Evolutionary conservation across 1,140 invertebrate genomes (phyloP).

Genomic region (Drosophila biarmipes): DNA sequence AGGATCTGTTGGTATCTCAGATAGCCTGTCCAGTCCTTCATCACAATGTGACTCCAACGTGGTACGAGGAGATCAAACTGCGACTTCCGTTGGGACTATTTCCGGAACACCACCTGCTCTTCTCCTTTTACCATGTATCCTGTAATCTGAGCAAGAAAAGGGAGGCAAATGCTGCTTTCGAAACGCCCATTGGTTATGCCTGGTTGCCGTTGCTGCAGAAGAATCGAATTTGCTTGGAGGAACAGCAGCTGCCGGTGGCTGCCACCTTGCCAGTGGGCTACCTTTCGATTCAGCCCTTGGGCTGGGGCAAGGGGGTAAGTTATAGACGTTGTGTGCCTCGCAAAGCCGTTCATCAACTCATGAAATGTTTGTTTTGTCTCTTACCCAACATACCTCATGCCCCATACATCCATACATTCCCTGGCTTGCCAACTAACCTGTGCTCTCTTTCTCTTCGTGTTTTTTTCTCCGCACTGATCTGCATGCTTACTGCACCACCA

Average conservation of each 20-base stretch:
- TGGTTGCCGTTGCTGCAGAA: constrained; percentile 94
- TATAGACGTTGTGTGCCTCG: constrained; percentile 24
- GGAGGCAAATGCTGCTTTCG: constrained; percentile 88
- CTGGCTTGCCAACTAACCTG: constrained; percentile 64
- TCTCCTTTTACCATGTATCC: constrained; percentile 95
- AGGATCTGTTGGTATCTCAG: constrained; percentile 87
- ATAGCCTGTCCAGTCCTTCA: constrained; percentile 91
- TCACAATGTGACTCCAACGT: constrained; percentile 92
- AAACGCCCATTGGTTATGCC: constrained; percentile 95
- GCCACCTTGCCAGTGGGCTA: constrained; percentile 94
- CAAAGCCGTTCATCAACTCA: constrained; percentile 59
- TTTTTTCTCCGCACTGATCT: constrained; percentile 40
- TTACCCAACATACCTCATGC: constrained; percentile 15
- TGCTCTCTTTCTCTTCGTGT: constrained; percentile 56
- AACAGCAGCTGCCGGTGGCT: constrained; percentile 92
- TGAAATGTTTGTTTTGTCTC: constrained; percentile 37
- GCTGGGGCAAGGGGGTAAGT: constrained; percentile 94
- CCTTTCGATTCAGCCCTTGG: constrained; percentile 94
- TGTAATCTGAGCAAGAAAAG: constrained; percentile 94
- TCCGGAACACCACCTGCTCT: constrained; percentile 92
- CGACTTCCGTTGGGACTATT: constrained; percentile 91
- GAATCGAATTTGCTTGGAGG: constrained; percentile 92
- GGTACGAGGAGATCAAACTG: constrained; percentile 96
- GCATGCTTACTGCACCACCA: constrained; percentile 43
- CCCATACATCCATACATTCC: constrained; percentile 20